Conservation (phyloP, 2,113 vertebrate species). For the Callorhinus ursinus region DNA sequence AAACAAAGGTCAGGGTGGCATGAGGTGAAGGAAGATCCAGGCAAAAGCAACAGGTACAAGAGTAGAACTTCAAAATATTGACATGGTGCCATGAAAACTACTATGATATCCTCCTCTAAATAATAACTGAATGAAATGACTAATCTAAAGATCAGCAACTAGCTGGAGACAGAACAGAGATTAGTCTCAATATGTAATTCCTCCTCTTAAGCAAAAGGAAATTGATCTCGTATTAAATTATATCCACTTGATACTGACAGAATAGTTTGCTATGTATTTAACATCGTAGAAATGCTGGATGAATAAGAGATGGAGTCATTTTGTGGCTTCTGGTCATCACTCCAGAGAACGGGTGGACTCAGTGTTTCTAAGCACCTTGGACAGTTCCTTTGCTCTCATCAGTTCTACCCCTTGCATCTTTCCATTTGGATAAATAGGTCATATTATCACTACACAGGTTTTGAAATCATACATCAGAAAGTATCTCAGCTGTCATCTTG, state of each 20-base stretch:
- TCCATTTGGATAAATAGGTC: neutral
- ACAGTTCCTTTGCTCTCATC: constrained; percentile 74
- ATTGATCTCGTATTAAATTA: constrained; percentile 33
- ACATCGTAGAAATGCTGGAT: neutral
- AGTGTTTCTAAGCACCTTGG: constrained; percentile 79
- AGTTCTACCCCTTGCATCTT: neutral
- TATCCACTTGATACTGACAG: neutral
- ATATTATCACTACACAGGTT: neutral
- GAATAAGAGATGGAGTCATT: neutral
- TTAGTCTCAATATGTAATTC: constrained; percentile 27
- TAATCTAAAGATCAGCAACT: neutral
- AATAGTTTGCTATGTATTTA: neutral
- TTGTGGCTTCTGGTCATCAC: neutral
- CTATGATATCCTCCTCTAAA: neutral
- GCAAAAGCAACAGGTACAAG: neutral
- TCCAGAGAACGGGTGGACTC: neutral
- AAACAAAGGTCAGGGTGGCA: neutral
- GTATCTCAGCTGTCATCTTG: neutral
- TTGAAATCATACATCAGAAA: neutral
- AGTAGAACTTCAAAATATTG: neutral
- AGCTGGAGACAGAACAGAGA: constrained; percentile 5
- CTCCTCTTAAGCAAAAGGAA: constrained; percentile 12
- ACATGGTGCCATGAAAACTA: neutral
- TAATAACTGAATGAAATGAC: neutral
- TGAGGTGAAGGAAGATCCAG: neutral